Conservation (phyloP, 2,797 vertebrate species). For the Pangasius mekongensis region DNA sequence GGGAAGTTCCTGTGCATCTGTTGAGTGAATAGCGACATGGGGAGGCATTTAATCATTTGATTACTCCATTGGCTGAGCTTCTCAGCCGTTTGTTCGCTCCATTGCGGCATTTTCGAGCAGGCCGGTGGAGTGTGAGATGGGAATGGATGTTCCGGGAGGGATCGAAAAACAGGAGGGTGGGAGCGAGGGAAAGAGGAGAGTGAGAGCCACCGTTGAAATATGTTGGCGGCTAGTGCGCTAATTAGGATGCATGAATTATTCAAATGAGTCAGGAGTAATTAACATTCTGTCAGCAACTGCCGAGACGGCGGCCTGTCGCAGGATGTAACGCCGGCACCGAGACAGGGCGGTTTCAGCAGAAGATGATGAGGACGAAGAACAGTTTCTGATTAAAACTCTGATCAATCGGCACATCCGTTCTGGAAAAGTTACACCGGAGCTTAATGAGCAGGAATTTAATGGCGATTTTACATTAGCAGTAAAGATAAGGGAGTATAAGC, state of each 20-base stretch:
- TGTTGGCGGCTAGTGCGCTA: conserved; percentile 77
- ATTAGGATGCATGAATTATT: conserved; percentile 84
- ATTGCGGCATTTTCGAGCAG: conserved; percentile 1
- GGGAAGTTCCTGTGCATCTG: conserved; percentile 32
- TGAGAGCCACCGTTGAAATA: conserved; percentile 70
- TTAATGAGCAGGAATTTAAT: neutral
- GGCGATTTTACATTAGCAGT: neutral
- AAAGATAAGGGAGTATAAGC: neutral
- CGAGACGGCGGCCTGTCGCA: conserved; percentile 67
- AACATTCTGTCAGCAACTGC: conserved; percentile 75
- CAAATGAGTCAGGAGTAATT: conserved; percentile 74
- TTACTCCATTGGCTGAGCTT: conserved; percentile 12
- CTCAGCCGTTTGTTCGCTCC: neutral
- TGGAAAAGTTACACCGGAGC: neutral
- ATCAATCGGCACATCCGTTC: neutral
- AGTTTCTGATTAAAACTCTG: neutral
- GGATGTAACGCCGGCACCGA: neutral
- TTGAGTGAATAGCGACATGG: conserved; percentile 28
- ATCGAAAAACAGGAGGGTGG: conserved; percentile 39
- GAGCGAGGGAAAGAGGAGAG: conserved; percentile 56
- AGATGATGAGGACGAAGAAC: neutral
- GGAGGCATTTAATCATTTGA: conserved; percentile 22
- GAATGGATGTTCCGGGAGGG: conserved; percentile 21
- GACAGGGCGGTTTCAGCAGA: neutral
- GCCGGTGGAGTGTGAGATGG: conserved; percentile 24